Base-by-base conservation (phyloP, 1,140 invertebrate genomes). In the Drosophila lacteicornis region DNA sequence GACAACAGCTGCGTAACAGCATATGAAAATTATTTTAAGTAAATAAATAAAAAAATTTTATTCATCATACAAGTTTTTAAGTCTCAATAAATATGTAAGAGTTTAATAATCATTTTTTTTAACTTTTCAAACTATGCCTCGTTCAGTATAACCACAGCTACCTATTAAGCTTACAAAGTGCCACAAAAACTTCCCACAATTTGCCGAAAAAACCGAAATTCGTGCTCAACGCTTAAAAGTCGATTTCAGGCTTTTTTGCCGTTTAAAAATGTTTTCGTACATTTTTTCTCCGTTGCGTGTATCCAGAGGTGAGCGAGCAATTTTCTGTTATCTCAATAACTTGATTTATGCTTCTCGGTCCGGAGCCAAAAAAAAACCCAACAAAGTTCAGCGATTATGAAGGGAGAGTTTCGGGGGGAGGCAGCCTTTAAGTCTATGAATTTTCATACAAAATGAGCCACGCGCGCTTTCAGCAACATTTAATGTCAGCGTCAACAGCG, bases 401-500 rank as follows among this genome's bases (percentile, higher is more conserved):
- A n/a, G 30, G 27, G 5, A n/a, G n/a, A 30, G 43, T 19, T 22
- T 30, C 27, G 27, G 27, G 12, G 12, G 46, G 42, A 22, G 19
- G 17, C 36, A 33, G 45, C 56, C 67, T 76, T 78, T 55, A 40
- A 57, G 80, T 75, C 62, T 51, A 87, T 83, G 80, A 80, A 69
- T 83, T 78, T 78, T 68, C 69, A 80, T 42, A 42, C 9, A 25
- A 71, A 75, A 74, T 70, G 80, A 65, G 78, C 84, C 83, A 83
- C 58, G 80, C 60, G 79, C 77, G 80, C 84, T 80, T 88, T 87
- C 78, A 79, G 73, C 58, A 57, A 65, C 80, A 75, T 66, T 84
- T 87, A 88, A 88, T 75, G 80, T 80, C 58, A 71, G 61, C 78
- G 82, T 85, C 79, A 79, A 79, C 79, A 57, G 70, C 43, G 68